Base-by-base conservation (phyloP, 2,888 invertebrate genomes). In the Tryphoninae sp. region DNA sequence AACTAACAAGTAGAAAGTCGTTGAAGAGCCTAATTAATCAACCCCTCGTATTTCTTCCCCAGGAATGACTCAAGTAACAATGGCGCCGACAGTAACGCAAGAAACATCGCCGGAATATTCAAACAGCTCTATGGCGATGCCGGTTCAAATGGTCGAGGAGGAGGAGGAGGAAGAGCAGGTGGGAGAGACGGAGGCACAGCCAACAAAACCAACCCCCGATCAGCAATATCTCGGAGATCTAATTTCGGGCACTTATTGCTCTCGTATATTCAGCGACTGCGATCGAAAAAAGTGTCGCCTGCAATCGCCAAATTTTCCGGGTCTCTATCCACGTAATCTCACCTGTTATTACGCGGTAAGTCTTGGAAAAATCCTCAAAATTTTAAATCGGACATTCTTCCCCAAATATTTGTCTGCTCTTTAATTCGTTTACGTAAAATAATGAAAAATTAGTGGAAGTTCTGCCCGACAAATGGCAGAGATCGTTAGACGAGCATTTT, bases 281-380 rank as follows among this genome's bases (percentile, higher is more conserved):
- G 97, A 97, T 94, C 95, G 95, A 93, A 96, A 96, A 93, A 95
- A 95, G 88, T 98, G 98, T 93, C 95, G 97, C 89, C 94, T 98
- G 89, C 98, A 98, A 92, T 97, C 97, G 65, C 97, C 98, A 67
- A 97, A 97, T 93, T 98, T 96, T 93, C 98, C 98, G 40, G 98
- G 97, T 86, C 95, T 98, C 86, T 98, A 98, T 93, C 98, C 98
- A 2, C 94, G 98, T 86, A 98, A 98, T 92, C 95, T 98, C 89
- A 97, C 98, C 83, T 98, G 98, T 92, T 97, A 98, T 93, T 98
- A 97, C 92, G 97, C 98, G 61, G 96, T 98, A 90, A 91, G 91
- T 45, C 45, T 40, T 2, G 13, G 9, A 45, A 45, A 45, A 45
- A 45, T 3, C 0, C 13, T 0, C 3, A 53, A 53, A 53, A 53